A percentile compares a stretch with the other conserved stretches of the same genome.
Evolutionary conservation across 2,797 vertebrate genomes (phyloP).

Genomic region (Typhlichthys eigenmanni): DNA sequence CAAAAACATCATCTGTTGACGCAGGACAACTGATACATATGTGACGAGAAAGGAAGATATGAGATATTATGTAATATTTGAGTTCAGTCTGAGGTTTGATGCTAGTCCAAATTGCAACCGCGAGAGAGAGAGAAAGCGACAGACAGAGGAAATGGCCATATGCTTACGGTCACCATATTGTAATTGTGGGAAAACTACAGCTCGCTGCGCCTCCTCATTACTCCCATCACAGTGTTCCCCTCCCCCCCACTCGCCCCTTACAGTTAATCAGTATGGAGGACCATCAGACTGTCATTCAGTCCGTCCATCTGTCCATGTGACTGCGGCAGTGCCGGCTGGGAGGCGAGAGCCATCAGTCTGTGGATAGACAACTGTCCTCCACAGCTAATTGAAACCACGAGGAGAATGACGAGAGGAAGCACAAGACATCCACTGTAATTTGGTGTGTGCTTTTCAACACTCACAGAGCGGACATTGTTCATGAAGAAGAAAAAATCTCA

Average conservation of each 20-base stretch:
- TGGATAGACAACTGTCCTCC: conserved; percentile 63
- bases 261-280: conserved; percentile 59
- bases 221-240: conserved; percentile 48
- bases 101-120: conserved; percentile 44
- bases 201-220: conserved; percentile 55
- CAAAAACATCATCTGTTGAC: too few relatives aligned
- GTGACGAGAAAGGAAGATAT: background rate
- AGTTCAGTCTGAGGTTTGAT: conserved; percentile 40
- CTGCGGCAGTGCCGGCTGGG: conserved; percentile 63
- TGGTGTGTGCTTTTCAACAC: conserved; percentile 37
- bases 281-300: conserved; percentile 54
- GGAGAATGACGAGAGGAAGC: conserved; percentile 58
- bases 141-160: conserved; percentile 43
- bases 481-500: conserved; percentile 1
- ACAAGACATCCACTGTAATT: conserved; percentile 26
- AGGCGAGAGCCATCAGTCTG: conserved; percentile 54
- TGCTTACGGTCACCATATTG: conserved; percentile 55
- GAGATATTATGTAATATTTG: conserved; percentile 44
- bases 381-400: conserved; percentile 69
- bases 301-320: conserved; percentile 52
- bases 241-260: conserved; percentile 46
- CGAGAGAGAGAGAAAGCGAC: conserved; percentile 14
- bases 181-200: conserved; percentile 53
- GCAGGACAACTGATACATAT: too few relatives aligned
- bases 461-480: conserved; percentile 58